phyloP scores from a whole-genome alignment of 2,888 invertebrate species.

The Cenopis cana region DNA sequence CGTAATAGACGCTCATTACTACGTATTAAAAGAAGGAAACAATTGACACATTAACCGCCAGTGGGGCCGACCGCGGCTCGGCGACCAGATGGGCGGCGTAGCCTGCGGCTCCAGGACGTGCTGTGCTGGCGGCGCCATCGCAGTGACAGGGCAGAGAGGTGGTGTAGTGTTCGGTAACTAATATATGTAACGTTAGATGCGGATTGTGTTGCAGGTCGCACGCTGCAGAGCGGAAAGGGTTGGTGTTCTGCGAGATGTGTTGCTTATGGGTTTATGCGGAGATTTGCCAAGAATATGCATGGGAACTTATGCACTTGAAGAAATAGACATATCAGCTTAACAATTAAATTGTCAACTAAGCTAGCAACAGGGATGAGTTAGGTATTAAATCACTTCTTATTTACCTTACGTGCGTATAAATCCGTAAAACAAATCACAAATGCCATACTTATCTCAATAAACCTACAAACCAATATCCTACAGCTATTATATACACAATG shows the following conservation, averaged over 20 bases:
- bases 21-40: slow-evolving; percentile 55
- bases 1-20: slow-evolving; percentile 64
- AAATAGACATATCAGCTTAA: not conserved
- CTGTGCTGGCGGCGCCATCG: slow-evolving; percentile 67
- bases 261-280: slow-evolving; percentile 49
- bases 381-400: slow-evolving; percentile 4
- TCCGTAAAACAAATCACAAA: slow-evolving; percentile 18
- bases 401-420: slow-evolving; percentile 14
- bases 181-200: slow-evolving; percentile 71
- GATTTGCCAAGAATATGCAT: slow-evolving; percentile 35
- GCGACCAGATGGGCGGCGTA: slow-evolving; percentile 71
- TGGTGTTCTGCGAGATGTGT: slow-evolving; percentile 25
- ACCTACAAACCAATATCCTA: slow-evolving; percentile 19
- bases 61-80: slow-evolving; percentile 77
- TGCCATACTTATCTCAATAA: slow-evolving; percentile 19
- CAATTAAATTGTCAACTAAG: not conserved
- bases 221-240: slow-evolving; percentile 73
- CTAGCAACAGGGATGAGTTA: not conserved
- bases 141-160: slow-evolving; percentile 63
- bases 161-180: slow-evolving; percentile 70
- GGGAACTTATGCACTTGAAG: not conserved
- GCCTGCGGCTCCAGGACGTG: slow-evolving; percentile 57
- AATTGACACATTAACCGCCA: slow-evolving; percentile 85
- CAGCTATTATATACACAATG: slow-evolving; percentile 12
- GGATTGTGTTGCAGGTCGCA: slow-evolving; percentile 72